These are phyloP conservation scores for Tamias sibiricus DNA, from an alignment of 2,113 vertebrate genomes.

Conservation along the genomic window DNA sequence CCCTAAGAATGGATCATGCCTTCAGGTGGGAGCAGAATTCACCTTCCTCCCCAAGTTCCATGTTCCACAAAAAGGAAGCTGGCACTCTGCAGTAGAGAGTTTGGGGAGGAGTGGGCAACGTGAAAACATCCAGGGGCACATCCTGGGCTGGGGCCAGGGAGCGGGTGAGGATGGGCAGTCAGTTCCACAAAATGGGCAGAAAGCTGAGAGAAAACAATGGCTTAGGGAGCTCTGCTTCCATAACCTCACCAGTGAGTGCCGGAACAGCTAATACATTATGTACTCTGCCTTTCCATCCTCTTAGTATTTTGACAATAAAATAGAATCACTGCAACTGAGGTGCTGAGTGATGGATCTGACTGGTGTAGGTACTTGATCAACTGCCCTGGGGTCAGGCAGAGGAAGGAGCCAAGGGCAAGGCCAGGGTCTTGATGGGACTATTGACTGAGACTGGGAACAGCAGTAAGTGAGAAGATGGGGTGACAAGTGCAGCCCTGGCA, in stretches of 20 bases:
- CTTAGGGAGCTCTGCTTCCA: not conserved
- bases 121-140: not conserved
- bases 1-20: not conserved
- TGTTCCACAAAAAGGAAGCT: not conserved
- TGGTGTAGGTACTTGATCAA: not conserved
- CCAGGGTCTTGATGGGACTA: not conserved
- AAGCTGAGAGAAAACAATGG: not conserved
- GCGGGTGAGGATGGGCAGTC: not conserved
- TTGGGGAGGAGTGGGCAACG: not conserved
- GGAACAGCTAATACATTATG: not conserved
- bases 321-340: not conserved
- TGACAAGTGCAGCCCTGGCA: not conserved
- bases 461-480: not conserved
- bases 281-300: not conserved
- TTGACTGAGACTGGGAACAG: not conserved
- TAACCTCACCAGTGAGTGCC: not conserved
- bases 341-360: not conserved
- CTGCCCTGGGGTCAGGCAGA: too few species aligned
- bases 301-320: not conserved
- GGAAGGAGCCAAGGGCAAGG: not conserved
- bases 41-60: not conserved
- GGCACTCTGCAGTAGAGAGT: not conserved
- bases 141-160: not conserved
- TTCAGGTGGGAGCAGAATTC: not conserved
- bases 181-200: not conserved